Evolutionary conservation across 2,888 invertebrate genomes (phyloP).

Genomic region (Linnaemya vulpina): DNA sequence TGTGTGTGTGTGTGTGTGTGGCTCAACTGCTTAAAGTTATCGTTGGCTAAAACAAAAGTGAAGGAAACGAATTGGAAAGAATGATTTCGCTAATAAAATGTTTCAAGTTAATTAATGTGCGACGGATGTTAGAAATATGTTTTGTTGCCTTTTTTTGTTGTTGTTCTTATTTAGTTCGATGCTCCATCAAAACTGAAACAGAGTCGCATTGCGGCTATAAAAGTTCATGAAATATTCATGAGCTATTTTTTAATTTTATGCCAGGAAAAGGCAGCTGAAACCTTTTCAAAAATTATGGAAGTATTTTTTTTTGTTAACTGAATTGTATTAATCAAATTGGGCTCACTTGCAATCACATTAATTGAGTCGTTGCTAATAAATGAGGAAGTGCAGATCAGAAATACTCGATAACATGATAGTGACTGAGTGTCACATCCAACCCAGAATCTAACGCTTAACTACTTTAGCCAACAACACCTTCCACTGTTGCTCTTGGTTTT

Average conservation of each 20-base stretch:
- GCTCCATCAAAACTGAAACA: background rate
- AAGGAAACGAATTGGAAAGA: conserved; percentile 11
- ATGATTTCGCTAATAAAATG: conserved; percentile 34
- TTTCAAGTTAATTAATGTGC: conserved; percentile 55
- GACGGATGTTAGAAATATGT: conserved; percentile 34
- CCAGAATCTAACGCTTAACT: too few species aligned
- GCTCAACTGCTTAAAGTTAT: conserved; percentile 4
- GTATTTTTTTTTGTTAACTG: background rate
- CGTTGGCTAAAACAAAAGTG: background rate
- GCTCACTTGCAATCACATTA: too few species aligned
- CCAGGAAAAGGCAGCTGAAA: background rate
- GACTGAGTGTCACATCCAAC: too few species aligned
- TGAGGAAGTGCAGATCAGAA: too few species aligned
- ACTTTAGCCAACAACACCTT: too few species aligned
- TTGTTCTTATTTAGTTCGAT: background rate
- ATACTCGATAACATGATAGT: too few species aligned
- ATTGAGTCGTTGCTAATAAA: too few species aligned
- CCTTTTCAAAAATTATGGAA: background rate
- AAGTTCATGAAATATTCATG: conserved; percentile 51
- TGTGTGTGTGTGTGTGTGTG: background rate
- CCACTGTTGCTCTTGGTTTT: too few species aligned
- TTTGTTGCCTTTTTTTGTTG: conserved; percentile 15
- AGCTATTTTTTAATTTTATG: conserved; percentile 3
- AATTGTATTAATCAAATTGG: background rate
- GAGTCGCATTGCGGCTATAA: conserved; percentile 52